These are phyloP conservation scores for Hyperopisus bebe DNA, from an alignment of 2,113 vertebrate genomes.

Conservation along the genomic window DNA sequence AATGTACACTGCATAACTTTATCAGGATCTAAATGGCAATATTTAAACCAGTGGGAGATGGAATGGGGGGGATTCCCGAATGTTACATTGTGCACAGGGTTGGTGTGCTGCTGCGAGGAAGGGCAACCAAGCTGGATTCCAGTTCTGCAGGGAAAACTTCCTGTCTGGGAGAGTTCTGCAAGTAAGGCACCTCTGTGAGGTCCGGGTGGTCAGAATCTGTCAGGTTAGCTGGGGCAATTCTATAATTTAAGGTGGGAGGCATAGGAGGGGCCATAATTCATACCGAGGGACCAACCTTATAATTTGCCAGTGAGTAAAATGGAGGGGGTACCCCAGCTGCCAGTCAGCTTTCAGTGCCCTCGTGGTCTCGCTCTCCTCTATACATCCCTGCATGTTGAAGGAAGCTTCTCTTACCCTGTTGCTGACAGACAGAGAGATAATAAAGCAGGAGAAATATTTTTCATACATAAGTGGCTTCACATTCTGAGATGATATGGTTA, in stretches of 20 bases:
- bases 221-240: not conserved
- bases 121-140: slow-evolving; percentile 63
- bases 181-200: slow-evolving; percentile 48
- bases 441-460: not conserved
- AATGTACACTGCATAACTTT: not conserved
- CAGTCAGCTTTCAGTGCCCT: not conserved
- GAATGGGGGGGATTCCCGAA: not conserved
- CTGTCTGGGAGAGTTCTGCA: slow-evolving; percentile 82
- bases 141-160: slow-evolving; percentile 89
- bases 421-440: not conserved
- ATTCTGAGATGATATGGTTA: not conserved
- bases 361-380: not conserved
- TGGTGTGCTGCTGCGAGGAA: slow-evolving; percentile 76
- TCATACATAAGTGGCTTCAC: not conserved
- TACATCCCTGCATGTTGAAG: not conserved
- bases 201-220: not conserved
- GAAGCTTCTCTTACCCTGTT: not conserved
- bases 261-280: not conserved
- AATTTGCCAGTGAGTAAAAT: not conserved
- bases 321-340: not conserved
- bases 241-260: not conserved
- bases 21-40: not conserved
- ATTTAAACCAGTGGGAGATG: not conserved
- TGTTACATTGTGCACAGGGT: slow-evolving; percentile 55
- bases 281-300: not conserved